These are phyloP conservation scores for Pseudochromis fuscus DNA, from an alignment of 2,797 vertebrate genomes.

Conservation along the genomic window DNA sequence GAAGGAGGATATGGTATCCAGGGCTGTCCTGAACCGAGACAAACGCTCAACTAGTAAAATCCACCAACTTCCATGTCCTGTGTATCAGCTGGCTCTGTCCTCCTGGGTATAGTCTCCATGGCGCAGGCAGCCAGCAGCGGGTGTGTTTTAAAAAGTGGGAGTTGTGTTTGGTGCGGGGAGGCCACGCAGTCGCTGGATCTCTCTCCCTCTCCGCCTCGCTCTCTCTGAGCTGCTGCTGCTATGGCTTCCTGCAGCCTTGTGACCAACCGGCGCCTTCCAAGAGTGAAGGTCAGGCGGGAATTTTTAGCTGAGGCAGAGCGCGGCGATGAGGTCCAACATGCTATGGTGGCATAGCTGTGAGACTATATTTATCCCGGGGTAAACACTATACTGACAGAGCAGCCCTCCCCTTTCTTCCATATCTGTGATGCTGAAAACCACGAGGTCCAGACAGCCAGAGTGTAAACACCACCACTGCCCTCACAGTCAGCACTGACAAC, in stretches of 20 bases:
- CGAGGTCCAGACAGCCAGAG: constrained; percentile 63
- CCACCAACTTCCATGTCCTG: constrained; percentile 64
- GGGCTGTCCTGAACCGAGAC: constrained; percentile 57
- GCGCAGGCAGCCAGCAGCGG: constrained; percentile 46
- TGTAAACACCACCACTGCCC: constrained; percentile 65
- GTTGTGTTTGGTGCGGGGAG: constrained; percentile 62
- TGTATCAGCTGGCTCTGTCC: constrained; percentile 57
- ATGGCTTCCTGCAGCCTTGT: constrained; percentile 78
- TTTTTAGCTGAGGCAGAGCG: constrained; percentile 93
- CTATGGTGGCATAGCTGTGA: constrained; percentile 85
- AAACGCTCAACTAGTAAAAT: constrained; percentile 58
- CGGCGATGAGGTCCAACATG: constrained; percentile 89
- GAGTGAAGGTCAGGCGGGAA: constrained; percentile 90
- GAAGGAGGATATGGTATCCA: constrained; percentile 75
- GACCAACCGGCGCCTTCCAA: constrained; percentile 85
- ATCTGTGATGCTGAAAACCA: constrained; percentile 73
- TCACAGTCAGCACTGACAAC: neutral
- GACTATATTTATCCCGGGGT: constrained; percentile 96
- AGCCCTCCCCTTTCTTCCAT: constrained; percentile 83
- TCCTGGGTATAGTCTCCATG: constrained; percentile 74
- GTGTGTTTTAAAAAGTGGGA: constrained; percentile 69
- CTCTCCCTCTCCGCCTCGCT: constrained; percentile 19
- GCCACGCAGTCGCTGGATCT: constrained; percentile 47
- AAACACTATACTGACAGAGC: constrained; percentile 93
- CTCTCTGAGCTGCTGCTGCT: constrained; percentile 51